Evolutionary conservation across 2,797 vertebrate genomes (phyloP).

Genomic region (Clarias fuscus): DNA sequence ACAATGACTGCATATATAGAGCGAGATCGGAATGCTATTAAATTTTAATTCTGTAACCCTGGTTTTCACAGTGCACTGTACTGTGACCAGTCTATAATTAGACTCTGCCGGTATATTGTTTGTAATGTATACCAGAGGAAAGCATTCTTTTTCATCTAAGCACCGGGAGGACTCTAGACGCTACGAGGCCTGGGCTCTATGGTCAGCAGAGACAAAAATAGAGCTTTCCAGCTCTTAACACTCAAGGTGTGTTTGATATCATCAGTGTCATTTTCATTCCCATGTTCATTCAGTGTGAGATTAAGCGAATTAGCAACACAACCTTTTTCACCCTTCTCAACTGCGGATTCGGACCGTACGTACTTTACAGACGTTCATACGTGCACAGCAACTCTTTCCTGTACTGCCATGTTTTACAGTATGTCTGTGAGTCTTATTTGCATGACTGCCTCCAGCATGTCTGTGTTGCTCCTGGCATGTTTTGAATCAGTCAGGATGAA

Average conservation of each 20-base stretch:
- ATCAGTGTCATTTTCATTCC: neutral
- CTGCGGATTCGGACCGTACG: neutral
- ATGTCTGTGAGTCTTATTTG: neutral
- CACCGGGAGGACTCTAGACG: neutral
- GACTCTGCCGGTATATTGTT: neutral
- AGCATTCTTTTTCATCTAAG: neutral
- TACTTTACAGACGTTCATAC: neutral
- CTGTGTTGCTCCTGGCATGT: neutral
- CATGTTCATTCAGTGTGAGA: neutral
- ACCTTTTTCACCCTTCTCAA: neutral
- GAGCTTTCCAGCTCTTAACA: neutral
- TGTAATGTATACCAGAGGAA: neutral
- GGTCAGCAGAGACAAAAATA: neutral
- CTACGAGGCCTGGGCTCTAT: neutral
- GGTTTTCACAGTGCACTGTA: too few species aligned
- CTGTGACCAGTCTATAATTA: neutral
- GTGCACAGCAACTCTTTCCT: too few species aligned
- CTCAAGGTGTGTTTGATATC: neutral
- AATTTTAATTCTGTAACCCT: too few species aligned
- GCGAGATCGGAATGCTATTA: too few species aligned
- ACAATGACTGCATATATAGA: too few species aligned
- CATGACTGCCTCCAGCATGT: neutral
- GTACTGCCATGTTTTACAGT: neutral
- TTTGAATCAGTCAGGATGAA: conserved; percentile 11
- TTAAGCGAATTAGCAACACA: neutral